Base-by-base conservation (phyloP, 2,888 invertebrate genomes). In the Yponomeuta plumbellus region DNA sequence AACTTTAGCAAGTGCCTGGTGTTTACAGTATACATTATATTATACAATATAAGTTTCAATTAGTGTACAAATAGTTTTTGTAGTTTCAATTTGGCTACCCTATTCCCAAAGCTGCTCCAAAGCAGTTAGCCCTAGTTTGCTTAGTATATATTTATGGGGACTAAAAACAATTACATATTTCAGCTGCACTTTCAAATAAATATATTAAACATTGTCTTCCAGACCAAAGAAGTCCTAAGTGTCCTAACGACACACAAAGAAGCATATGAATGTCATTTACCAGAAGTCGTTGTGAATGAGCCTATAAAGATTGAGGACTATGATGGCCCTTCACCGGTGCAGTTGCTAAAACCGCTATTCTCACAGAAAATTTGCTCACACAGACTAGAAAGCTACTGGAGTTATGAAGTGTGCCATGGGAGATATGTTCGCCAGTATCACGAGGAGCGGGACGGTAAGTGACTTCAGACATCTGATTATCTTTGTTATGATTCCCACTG, bases 351-450 rank as follows among this genome's bases (percentile, higher is more conserved):
- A 68, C 94, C 96, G 0, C 84, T 98, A 67, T 97, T 98, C 80
- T 87, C 92, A 1, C 94, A 96, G 74, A 94, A 94, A 72, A 93
- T 94, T 64, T 98, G 98, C 78, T 97, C 97, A 0, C 97, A 96
- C 76, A 93, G 97, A 70, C 86, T 97, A 65, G 98, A 97, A 80
- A 94, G 95, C 2, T 99, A 98, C 79, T 99, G 99, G 99, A 97
- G 97, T 0, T 99, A 99, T 81, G 98, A 99, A 85, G 93, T 99
- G 40, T 99, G 99, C 76, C 99, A 99, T 84, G 98, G 98, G 0
- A 92, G 94, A 73, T 96, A 95, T 81, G 94, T 99, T 3, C 93
- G 97, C 34, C 99, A 99, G 81, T 99, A 97, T 81, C 99, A 99
- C 82, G 99, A 99, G 80, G 97, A 98, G 75, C 93, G 97, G 72